Conservation (phyloP, 2,888 invertebrate genomes). For the Fragum fragum region DNA sequence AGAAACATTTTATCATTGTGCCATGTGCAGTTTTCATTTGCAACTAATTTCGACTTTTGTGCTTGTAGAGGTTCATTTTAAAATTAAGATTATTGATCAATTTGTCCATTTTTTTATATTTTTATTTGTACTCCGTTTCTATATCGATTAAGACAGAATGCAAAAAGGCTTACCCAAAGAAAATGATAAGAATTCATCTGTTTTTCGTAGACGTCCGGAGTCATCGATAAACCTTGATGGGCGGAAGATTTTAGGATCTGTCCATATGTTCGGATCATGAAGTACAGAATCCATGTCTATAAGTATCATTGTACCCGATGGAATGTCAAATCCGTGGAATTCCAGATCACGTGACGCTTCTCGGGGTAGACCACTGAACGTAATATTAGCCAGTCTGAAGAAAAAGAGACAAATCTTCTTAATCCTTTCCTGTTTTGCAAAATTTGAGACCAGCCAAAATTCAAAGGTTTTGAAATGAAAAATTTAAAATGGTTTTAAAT, state of each 20-base stretch:
- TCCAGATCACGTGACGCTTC: slow-evolving; percentile 68
- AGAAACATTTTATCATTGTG: too few relatives aligned
- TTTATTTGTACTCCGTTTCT: too few relatives aligned
- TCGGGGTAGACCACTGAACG: slow-evolving; percentile 46
- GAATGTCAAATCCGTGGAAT: slow-evolving; percentile 78
- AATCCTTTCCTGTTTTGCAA: too few relatives aligned
- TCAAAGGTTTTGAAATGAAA: too few relatives aligned
- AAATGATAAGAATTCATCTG: slow-evolving; percentile 66
- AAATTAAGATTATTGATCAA: too few relatives aligned
- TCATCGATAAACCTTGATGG: slow-evolving; percentile 76
- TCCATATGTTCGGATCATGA: slow-evolving; percentile 70
- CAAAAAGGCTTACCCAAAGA: slow-evolving; percentile 60
- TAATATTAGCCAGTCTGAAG: slow-evolving; percentile 44
- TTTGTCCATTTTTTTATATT: too few relatives aligned
- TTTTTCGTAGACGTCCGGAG: slow-evolving; percentile 50
- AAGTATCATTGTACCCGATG: slow-evolving; percentile 71
- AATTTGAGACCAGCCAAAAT: too few relatives aligned
- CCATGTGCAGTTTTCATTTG: too few relatives aligned
- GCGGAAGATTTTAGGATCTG: slow-evolving; percentile 71
- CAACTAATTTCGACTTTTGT: too few relatives aligned
- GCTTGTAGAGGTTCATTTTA: too few relatives aligned
- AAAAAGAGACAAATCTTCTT: background rate
- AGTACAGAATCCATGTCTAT: slow-evolving; percentile 73
- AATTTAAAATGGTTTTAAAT: too few relatives aligned
- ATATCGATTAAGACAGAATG: too few relatives aligned